Evolutionary conservation across 2,113 vertebrate genomes (phyloP).

Genomic region (Colossoma macropomum): DNA sequence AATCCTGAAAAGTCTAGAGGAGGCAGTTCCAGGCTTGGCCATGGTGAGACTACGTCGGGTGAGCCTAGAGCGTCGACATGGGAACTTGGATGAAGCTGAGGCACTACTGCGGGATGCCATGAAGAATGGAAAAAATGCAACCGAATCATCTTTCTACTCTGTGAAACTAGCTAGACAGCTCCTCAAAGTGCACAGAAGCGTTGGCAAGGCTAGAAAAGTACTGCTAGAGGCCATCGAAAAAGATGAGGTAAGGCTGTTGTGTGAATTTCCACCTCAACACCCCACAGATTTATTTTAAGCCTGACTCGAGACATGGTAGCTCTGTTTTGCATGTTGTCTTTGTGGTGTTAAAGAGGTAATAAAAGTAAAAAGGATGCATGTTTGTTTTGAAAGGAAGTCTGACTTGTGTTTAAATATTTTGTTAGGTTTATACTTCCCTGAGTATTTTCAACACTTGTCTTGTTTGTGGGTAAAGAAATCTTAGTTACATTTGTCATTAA

Average conservation of each 20-base stretch:
- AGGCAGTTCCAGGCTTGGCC: constrained; percentile 85
- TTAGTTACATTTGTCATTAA: too few relatives aligned
- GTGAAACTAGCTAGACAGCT: constrained; percentile 92
- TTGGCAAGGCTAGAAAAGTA: constrained; percentile 90
- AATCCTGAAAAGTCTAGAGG: constrained; percentile 89
- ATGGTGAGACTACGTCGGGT: constrained; percentile 95
- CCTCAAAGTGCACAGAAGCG: constrained; percentile 91
- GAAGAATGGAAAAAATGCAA: constrained; percentile 81
- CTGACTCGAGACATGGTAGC: too few relatives aligned
- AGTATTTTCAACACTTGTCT: too few relatives aligned
- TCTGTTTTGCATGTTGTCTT: too few relatives aligned
- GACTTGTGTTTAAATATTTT: too few relatives aligned
- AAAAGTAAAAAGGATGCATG: too few relatives aligned
- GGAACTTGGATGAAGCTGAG: constrained; percentile 91
- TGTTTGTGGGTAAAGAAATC: too few relatives aligned
- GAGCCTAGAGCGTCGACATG: constrained; percentile 93
- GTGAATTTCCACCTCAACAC: too few relatives aligned
- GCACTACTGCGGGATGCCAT: constrained; percentile 89
- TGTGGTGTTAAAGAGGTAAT: too few relatives aligned
- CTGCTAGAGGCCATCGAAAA: constrained; percentile 92
- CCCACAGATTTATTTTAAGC: too few relatives aligned
- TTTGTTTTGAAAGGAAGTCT: too few relatives aligned
- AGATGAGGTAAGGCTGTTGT: constrained; percentile 83
- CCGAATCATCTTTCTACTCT: constrained; percentile 90
- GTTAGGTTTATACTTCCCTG: too few relatives aligned